Conservation (phyloP, 2,888 invertebrate genomes). For the Strigamia maritima region DNA sequence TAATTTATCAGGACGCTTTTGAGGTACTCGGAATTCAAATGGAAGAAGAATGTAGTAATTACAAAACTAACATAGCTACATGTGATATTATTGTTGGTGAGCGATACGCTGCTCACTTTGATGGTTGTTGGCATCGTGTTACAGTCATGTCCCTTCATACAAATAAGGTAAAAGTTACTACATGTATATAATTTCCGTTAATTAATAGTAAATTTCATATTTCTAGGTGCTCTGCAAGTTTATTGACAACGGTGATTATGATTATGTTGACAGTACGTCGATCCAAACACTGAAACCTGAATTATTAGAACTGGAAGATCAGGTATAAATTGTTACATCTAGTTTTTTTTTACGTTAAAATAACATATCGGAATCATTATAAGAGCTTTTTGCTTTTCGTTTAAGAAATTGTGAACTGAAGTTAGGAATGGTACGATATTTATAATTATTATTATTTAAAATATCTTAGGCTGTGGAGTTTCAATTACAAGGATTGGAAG, state of each 20-base stretch:
- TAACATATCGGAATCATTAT: too few relatives aligned
- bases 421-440: too few relatives aligned
- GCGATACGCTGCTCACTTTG: neutral
- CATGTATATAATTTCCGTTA: neutral
- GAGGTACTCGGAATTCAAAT: neutral
- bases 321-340: neutral
- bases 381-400: too few relatives aligned
- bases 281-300: neutral
- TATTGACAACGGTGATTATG: neutral
- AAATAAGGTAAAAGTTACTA: neutral
- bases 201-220: too few relatives aligned
- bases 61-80: neutral
- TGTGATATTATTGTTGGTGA: neutral
- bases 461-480: neutral
- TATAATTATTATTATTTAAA: neutral
- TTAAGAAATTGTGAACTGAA: too few relatives aligned
- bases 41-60: neutral
- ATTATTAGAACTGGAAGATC: neutral
- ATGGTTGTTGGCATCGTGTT: neutral
- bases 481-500: slow-evolving; percentile 68
- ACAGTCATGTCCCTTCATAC: neutral
- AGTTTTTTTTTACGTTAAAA: too few relatives aligned
- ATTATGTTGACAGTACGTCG: neutral
- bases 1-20: neutral
- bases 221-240: neutral